A percentile compares a stretch with the other conserved stretches of the same genome.
These are phyloP conservation scores for Pentamera pediparva DNA, from an alignment of 53 echinoderm and acorn worm species.

Conservation along the genomic window DNA sequence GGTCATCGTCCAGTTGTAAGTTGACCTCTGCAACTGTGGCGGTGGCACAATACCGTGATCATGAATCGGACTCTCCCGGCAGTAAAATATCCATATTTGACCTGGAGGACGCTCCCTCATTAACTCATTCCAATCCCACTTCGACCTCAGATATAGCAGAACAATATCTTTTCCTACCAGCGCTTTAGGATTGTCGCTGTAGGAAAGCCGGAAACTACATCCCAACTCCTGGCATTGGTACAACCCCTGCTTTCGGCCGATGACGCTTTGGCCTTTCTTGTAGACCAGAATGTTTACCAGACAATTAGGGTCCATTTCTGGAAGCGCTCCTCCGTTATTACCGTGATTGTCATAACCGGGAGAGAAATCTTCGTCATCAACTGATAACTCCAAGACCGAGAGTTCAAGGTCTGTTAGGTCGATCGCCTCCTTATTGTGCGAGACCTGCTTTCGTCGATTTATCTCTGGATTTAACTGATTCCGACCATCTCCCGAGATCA, in stretches of 20 bases:
- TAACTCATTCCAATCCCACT: conserved; percentile 20
- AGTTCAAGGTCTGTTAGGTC: too few relatives aligned
- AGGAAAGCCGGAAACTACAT: background rate
- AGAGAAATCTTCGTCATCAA: background rate
- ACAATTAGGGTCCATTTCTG: background rate
- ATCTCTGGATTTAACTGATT: too few relatives aligned
- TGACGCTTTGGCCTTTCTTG: background rate
- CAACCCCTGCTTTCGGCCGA: background rate
- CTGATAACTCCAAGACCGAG: too few relatives aligned
- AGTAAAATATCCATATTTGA: conserved; percentile 28
- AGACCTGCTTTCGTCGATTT: too few relatives aligned
- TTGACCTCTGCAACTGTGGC: background rate
- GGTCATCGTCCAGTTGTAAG: conserved; percentile 40
- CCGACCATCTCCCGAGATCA: too few relatives aligned
- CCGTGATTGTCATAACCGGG: background rate
- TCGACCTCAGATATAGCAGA: background rate
- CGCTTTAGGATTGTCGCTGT: background rate
- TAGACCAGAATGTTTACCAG: conserved; percentile 9
- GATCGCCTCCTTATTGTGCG: too few relatives aligned
- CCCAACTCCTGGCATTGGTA: background rate
- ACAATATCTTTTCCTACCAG: background rate
- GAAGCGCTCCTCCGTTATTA: background rate
- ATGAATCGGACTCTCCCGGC: conserved; percentile 18
- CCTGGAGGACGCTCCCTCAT: conserved; percentile 1
- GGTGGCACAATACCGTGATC: conserved; percentile 26